phyloP scores from a whole-genome alignment of 2,888 invertebrate genomes.

The Agrotis exclamationis region DNA sequence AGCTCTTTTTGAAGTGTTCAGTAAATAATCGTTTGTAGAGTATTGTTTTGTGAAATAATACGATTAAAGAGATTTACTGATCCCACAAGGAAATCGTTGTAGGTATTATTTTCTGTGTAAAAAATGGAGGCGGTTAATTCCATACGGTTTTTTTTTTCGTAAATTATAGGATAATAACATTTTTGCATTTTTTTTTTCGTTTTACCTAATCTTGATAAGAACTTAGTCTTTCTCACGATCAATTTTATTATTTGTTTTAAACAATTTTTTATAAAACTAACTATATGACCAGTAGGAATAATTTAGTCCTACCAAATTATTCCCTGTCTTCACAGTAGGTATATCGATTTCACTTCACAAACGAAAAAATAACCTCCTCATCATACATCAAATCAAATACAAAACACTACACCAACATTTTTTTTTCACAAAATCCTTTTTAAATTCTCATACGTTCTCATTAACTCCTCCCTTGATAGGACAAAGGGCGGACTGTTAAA shows the following conservation, averaged over 20 bases:
- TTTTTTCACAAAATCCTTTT: constrained; percentile 48
- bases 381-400: constrained; percentile 44
- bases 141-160: no score
- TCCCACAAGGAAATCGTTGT: constrained; percentile 25
- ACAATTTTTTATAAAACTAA: no score
- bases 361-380: constrained; percentile 10
- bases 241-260: no score
- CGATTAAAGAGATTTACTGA: constrained; percentile 35
- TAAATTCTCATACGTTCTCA: constrained; percentile 59
- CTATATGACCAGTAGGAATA: no score
- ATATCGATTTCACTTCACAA: background rate
- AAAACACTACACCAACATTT: constrained; percentile 17
- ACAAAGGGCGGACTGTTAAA: constrained; percentile 77
- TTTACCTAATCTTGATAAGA: no score
- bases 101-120: background rate
- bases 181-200: no score
- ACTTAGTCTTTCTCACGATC: no score
- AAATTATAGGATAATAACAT: background rate
- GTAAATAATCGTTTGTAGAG: constrained; percentile 40
- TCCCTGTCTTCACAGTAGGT: no score
- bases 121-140: background rate
- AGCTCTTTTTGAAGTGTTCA: constrained; percentile 33
- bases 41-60: constrained; percentile 31
- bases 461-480: constrained; percentile 73
- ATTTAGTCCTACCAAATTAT: no score